These are phyloP conservation scores for Ischnura elegans DNA, from an alignment of 2,888 invertebrate genomes.

Conservation along the genomic window DNA sequence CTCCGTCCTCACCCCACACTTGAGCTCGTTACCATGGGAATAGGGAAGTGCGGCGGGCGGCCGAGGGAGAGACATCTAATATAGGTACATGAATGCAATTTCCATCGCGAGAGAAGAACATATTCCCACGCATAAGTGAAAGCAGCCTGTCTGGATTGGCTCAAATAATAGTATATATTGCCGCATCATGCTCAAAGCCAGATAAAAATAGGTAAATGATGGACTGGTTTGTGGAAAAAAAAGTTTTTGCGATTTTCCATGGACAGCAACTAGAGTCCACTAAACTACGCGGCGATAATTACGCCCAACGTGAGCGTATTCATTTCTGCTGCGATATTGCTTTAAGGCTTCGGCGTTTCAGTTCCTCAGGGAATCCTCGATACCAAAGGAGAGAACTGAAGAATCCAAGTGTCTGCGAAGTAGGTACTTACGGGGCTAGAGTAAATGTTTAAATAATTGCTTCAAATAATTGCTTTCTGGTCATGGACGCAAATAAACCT, in stretches of 20 bases:
- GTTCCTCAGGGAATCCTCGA: no score
- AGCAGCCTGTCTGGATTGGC: conserved; percentile 46
- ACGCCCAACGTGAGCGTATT: background rate
- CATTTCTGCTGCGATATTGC: no score
- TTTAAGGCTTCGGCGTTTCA: no score
- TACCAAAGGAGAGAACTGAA: no score
- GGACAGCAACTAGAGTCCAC: background rate
- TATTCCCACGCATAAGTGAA: conserved; percentile 62
- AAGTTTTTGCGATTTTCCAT: background rate
- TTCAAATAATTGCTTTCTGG: no score
- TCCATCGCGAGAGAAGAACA: conserved; percentile 1
- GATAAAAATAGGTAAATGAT: conserved; percentile 8
- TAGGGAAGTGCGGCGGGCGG: conserved; percentile 20
- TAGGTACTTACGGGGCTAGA: no score
- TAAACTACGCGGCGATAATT: background rate
- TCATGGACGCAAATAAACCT: no score
- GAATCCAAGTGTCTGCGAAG: no score
- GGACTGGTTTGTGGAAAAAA: conserved; percentile 20
- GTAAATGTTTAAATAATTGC: no score
- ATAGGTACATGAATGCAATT: conserved; percentile 42
- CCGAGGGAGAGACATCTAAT: conserved; percentile 46
- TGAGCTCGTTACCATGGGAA: conserved; percentile 34
- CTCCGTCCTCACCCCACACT: conserved; percentile 28
- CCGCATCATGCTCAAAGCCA: background rate
- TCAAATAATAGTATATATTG: conserved; percentile 49